phyloP scores from a whole-genome alignment of 2,797 vertebrate species.

The Pseudochirops corinnae region DNA sequence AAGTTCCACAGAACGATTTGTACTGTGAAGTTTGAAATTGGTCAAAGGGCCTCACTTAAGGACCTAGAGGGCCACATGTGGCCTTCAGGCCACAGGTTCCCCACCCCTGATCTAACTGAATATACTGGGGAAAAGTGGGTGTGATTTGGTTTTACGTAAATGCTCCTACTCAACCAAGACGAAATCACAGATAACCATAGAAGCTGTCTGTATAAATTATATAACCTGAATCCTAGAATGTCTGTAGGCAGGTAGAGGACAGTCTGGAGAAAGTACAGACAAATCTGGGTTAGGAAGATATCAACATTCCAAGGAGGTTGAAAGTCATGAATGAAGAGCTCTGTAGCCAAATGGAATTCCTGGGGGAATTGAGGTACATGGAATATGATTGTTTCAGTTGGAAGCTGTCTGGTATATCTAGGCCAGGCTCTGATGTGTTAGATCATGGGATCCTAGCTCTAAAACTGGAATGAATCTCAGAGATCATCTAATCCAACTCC shows the following conservation, averaged over 20 bases:
- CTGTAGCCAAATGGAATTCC: constrained; percentile 58
- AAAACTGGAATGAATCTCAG: background rate
- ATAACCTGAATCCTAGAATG: background rate
- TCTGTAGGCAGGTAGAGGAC: constrained; percentile 31
- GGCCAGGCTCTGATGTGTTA: constrained; percentile 43
- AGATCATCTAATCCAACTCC: background rate
- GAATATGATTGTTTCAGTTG: constrained; percentile 68
- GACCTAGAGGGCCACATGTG: too few species aligned
- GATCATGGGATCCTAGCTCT: background rate
- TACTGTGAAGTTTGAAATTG: too few species aligned
- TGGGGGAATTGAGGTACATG: constrained; percentile 68
- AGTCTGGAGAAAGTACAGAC: constrained; percentile 57
- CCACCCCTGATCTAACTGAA: constrained; percentile 17
- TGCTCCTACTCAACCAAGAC: constrained; percentile 73
- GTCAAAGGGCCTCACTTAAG: too few species aligned
- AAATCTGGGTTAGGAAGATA: constrained; percentile 6
- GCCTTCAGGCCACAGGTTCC: too few species aligned
- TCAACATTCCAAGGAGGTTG: constrained; percentile 48
- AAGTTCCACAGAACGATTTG: too few species aligned
- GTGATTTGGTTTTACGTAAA: constrained; percentile 68
- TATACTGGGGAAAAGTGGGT: constrained; percentile 62
- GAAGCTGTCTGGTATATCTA: constrained; percentile 67
- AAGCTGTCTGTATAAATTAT: background rate
- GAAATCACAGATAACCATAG: constrained; percentile 70
- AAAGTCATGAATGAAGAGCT: constrained; percentile 66